Evolutionary conservation across 2,888 invertebrate species (phyloP), one percentile per base, ranked within the genome.

Genomic region (Ectobius pallidus): DNA sequence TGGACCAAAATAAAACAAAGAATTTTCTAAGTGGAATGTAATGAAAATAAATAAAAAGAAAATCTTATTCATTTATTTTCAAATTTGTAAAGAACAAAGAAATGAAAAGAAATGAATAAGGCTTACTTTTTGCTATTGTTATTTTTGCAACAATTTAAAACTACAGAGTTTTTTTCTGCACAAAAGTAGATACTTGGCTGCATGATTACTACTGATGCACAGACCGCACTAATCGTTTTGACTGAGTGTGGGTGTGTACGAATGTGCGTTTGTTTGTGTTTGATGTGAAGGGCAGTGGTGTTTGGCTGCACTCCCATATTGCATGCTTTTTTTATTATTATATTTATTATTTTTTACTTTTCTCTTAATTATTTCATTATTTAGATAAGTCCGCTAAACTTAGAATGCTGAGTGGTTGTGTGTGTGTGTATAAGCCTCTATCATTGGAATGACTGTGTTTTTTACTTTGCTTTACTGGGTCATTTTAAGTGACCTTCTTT

Each of bases 11-110:
- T 65, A 58, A 76, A 76, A 76, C 76, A 76, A 76, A 76, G 76
- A 76, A 76, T 76, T 76, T 77, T 77, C 75, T 76, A 76, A 74
- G 74, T 74, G 75, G 70, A 75, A 75, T 76, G 71, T 71, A 55
- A 32, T 62, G 32, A 49, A 42, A 49, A 70, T 68, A 27, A 69
- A 63, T 25, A 73, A 49, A 70, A 74, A 70, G 27, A 68, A 49
- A 52, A 49, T 70, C 58, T 70, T 70, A 49, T 58, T 72, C 68
- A 34, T 67, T 70, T 73, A 14, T 69, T 73, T 73, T 67, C 61
- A 25, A 39, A 25, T 63, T 52, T 58, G 14, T 46, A 34, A 7
- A 7, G 11, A 34, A 34, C n/a, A n/a, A n/a, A 7, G 34, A 20
- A 20, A 27, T 71, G 70, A 69, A 73, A 74, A 69, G 14, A 70